Conservation (phyloP, 2,888 invertebrate genomes). For the Tetragnatha montana region DNA sequence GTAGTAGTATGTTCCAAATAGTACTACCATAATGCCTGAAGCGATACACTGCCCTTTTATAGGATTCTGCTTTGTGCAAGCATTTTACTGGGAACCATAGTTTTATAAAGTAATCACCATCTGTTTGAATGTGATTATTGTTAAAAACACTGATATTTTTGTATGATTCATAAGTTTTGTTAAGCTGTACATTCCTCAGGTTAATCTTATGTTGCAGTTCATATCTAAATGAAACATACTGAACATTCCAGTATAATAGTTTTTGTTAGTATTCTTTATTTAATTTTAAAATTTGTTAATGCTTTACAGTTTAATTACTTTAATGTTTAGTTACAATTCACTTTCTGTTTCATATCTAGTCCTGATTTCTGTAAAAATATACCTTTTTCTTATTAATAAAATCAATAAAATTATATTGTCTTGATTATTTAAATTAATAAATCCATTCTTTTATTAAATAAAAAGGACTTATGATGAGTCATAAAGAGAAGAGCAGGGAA, state of each 20-base stretch:
- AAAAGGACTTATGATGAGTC: too few relatives aligned
- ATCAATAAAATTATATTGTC: constrained; percentile 49
- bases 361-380: constrained; percentile 52
- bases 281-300: constrained; percentile 14
- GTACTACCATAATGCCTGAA: constrained; percentile 66
- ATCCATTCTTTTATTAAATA: not conserved
- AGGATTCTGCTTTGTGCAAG: constrained; percentile 43
- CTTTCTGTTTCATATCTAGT: constrained; percentile 57
- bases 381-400: constrained; percentile 55
- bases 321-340: constrained; percentile 32
- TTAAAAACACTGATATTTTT: not conserved
- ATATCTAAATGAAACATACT: not conserved
- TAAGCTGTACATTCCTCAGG: constrained; percentile 20
- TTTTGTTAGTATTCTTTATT: constrained; percentile 19
- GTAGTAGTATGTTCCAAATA: constrained; percentile 58
- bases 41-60: constrained; percentile 56
- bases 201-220: constrained; percentile 14
- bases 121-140: not conserved
- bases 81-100: constrained; percentile 1
- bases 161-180: constrained; percentile 14
- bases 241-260: constrained; percentile 19
- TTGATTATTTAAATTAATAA: not conserved
- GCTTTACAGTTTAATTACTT: constrained; percentile 7
- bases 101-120: constrained; percentile 10
- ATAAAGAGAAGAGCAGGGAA: too few relatives aligned